Conservation (phyloP, 2,797 vertebrate species). For the Parotocinclus haroldoi region DNA sequence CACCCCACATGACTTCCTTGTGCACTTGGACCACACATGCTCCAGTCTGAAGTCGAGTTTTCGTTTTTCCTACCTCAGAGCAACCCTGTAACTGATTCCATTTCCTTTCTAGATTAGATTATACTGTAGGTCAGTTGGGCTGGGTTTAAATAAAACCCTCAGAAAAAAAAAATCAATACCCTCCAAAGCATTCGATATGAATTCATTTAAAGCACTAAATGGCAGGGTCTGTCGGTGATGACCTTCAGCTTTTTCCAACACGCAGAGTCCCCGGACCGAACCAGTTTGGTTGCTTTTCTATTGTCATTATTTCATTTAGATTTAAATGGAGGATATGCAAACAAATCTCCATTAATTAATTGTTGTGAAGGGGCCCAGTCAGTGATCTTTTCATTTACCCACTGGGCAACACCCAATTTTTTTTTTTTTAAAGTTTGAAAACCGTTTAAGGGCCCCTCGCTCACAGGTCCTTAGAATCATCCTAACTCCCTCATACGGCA, state of each 20-base stretch:
- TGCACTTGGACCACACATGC: not conserved
- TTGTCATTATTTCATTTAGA: not conserved
- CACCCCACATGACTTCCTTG: not conserved
- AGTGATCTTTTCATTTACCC: too few relatives aligned
- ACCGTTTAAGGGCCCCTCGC: not conserved
- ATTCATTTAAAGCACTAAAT: constrained; percentile 32
- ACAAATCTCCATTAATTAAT: not conserved
- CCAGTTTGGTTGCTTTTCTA: too few relatives aligned
- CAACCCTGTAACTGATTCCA: constrained; percentile 35
- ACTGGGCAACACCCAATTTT: too few relatives aligned
- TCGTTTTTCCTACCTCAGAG: constrained; percentile 31
- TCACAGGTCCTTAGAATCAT: too few relatives aligned
- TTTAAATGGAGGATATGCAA: not conserved
- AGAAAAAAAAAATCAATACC: constrained; percentile 33
- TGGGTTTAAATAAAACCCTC: constrained; percentile 26
- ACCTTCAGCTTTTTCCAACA: too few relatives aligned
- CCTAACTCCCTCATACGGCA: not conserved
- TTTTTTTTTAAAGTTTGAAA: not conserved
- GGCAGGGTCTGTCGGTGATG: constrained; percentile 14
- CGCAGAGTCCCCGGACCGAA: too few relatives aligned
- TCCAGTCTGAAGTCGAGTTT: too few relatives aligned
- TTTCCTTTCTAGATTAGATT: constrained; percentile 39
- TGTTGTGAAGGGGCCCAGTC: not conserved
- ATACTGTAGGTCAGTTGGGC: constrained; percentile 37
- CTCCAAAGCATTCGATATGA: constrained; percentile 32